Percentiles rank a stretch among this genome's conserved stretches.
Evolutionary conservation across 2,113 vertebrate species (phyloP).

Genomic region (Pomatostomus ruficeps): DNA sequence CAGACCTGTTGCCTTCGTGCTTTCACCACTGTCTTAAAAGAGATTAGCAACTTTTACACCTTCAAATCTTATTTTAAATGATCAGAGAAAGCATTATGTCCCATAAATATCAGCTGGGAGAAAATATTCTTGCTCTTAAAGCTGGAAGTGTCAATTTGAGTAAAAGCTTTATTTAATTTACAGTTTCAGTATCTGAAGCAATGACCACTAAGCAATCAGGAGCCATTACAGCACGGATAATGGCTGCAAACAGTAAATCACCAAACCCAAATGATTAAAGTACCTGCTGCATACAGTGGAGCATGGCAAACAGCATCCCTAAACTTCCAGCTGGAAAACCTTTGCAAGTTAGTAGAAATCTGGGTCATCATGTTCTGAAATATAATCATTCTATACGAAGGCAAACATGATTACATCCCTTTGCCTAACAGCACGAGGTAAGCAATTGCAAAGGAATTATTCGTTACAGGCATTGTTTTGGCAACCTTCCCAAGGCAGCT

Average conservation of each 20-base stretch:
- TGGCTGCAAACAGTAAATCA: not conserved
- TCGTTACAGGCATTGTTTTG: not conserved
- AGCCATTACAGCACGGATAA: not conserved
- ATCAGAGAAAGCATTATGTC: not conserved
- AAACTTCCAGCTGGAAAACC: not conserved
- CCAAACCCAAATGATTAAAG: not conserved
- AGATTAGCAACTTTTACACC: not conserved
- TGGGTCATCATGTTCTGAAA: not conserved
- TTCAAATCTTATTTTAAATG: not conserved
- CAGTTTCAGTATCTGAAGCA: not conserved
- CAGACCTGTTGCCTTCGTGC: not conserved
- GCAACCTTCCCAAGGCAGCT: not conserved
- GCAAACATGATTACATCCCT: not conserved
- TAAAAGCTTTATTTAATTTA: not conserved
- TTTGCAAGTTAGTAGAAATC: not conserved
- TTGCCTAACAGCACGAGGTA: not conserved
- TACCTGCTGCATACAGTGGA: not conserved
- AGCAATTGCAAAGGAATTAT: not conserved
- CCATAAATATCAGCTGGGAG: not conserved
- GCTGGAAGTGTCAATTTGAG: not conserved
- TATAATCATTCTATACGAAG: not conserved
- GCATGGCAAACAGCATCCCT: not conserved
- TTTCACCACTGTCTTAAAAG: not conserved
- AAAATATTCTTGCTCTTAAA: not conserved
- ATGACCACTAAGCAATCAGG: not conserved